Evolutionary conservation across 1,140 invertebrate species (phyloP), one percentile per base, ranked within the genome.

Genomic region (Rhagoletis zephyria): DNA sequence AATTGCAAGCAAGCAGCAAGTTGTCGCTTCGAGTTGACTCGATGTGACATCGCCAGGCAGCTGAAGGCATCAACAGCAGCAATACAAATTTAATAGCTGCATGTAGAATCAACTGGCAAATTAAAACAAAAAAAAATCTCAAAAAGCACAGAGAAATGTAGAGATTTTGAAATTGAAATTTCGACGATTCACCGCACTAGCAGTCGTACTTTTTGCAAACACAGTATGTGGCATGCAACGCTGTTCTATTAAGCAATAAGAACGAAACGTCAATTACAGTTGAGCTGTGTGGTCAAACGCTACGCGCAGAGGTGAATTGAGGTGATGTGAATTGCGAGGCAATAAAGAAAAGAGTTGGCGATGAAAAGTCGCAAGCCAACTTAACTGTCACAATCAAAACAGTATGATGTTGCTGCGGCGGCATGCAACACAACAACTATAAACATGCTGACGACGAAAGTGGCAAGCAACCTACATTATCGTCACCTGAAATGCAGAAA

Each of bases 101-200:
- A 30, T 30, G 30, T 30, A 16, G 14, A 67, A 40, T 9, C 4
- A 67, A 56, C 5, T 56, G 14, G n/a, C 16, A 9, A 56, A 81
- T 56, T 16, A 12, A 81, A 14, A 16, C 6, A 63, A 81, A 45
- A 48, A 16, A 45, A n/a, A 16, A n/a, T 2, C 6, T 1, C 51
- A 10, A 81, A 81, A 81, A 7, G 9, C 74, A 48, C 51, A 56
- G 51, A 81, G n/a, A 81, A 56, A 9, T 56, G 74, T n/a, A 59
- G 56, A 56, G 45, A 56, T 81, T 81, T 81, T 59, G 48, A 81
- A 81, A 81, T 81, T 81, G 45, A 56, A 81, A 59, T 81, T 81
- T 81, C 51, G 30, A 81, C 48, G 7, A 19, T 2, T 81, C 74
- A 81, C 42, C 16, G 56, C n/a, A 9, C 7, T 48, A 6, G 19